Conservation (phyloP, 2,113 vertebrate genomes). For the Neotragus moschatus region DNA sequence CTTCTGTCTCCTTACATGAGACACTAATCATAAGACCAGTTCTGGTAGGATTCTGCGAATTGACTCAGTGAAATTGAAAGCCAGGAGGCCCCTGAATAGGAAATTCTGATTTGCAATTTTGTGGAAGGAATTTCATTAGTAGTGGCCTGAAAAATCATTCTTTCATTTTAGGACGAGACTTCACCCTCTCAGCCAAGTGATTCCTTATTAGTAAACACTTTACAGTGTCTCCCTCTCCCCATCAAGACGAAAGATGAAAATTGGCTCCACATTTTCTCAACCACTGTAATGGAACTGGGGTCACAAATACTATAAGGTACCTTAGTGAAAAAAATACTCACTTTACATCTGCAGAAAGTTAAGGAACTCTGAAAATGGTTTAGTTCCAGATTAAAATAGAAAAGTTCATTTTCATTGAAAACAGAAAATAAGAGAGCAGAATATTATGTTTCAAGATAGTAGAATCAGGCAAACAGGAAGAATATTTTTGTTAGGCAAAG, state of each 20-base stretch:
- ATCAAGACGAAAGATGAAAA: background rate
- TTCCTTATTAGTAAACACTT: background rate
- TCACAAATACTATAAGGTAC: background rate
- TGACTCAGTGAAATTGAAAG: background rate
- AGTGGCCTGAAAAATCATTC: background rate
- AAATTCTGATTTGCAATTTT: background rate
- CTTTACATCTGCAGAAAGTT: background rate
- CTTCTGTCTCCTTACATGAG: background rate
- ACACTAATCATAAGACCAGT: background rate
- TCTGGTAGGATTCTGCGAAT: background rate
- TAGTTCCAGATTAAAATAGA: background rate
- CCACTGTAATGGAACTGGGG: background rate
- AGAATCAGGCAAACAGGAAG: slow-evolving; percentile 60
- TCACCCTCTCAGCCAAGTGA: background rate
- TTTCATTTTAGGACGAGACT: background rate
- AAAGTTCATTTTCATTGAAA: slow-evolving; percentile 24
- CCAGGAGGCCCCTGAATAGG: background rate
- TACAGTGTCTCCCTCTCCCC: background rate
- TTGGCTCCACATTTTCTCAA: background rate
- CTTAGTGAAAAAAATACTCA: background rate
- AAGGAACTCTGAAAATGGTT: background rate
- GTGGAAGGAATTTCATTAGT: background rate
- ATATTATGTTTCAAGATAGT: background rate
- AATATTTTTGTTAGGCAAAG: slow-evolving; percentile 39
- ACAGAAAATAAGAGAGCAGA: background rate